These are phyloP conservation scores for Montipora foliosa DNA, from an alignment of 64 coral and sea anemone species.

Conservation along the genomic window DNA sequence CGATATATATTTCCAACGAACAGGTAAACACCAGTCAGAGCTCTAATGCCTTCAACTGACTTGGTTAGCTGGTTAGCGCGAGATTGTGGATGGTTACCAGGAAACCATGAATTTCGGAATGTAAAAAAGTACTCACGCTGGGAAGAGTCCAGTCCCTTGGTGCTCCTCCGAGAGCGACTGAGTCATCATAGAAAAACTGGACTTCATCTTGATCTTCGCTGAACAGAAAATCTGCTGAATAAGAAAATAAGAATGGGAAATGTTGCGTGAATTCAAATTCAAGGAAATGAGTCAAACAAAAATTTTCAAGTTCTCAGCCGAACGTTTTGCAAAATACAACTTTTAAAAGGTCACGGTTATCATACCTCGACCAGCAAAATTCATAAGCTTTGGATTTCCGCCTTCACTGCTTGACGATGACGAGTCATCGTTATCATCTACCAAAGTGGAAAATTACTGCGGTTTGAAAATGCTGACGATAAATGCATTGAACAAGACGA, in stretches of 20 bases:
- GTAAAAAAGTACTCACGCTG: conserved; percentile 59
- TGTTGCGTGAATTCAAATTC: background rate
- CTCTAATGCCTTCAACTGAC: too few species aligned
- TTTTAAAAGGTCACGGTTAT: too few species aligned
- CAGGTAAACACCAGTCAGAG: background rate
- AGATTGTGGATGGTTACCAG: too few species aligned
- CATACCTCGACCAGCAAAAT: conserved; percentile 31
- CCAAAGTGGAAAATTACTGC: background rate
- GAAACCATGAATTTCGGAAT: too few species aligned
- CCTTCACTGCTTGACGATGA: conserved; percentile 58
- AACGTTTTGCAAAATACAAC: too few species aligned
- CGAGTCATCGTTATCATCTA: conserved; percentile 49
- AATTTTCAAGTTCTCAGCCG: too few species aligned
- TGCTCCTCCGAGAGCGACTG: conserved; percentile 15
- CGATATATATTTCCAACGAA: background rate
- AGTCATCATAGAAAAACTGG: conserved; percentile 57
- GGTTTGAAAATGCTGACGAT: background rate
- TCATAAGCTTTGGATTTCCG: conserved; percentile 61
- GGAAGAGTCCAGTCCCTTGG: conserved; percentile 74
- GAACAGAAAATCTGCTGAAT: conserved; percentile 62
- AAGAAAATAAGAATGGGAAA: background rate
- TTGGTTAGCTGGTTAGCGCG: too few species aligned
- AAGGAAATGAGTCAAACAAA: background rate
- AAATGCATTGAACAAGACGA: background rate
- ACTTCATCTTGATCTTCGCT: conserved; percentile 75